Base-by-base conservation (phyloP, 2,888 invertebrate genomes). In the Cacoxenus indagator region DNA sequence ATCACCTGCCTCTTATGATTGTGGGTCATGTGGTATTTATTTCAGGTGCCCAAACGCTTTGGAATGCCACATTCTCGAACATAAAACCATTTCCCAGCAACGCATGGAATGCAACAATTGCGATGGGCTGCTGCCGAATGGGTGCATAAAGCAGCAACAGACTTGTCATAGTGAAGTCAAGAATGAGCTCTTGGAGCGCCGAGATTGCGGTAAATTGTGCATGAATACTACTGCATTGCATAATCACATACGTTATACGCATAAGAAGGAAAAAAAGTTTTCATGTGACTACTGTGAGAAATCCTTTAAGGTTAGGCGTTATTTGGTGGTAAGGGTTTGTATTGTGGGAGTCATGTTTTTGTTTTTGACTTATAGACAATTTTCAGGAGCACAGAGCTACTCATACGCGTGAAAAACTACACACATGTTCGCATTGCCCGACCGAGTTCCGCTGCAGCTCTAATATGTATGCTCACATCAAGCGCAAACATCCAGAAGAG, bases 391-490 rank as follows among this genome's bases (percentile, higher is more conserved):
- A 85, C 73, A 81, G 84, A 76, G 86, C 85, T 57, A 85, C 78
- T 22, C 85, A 85, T 64, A 86, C 85, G 4, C 85, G 85, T 57
- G 81, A 75, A 26, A 84, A 83, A 67, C 76, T 85, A 17, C 86
- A 85, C 68, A 81, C 81, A 67, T 85, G 85, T 76, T 78, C 84
- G 45, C 85, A 86, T 62, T 85, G 85, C 55, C 76, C 84, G 67
- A 86, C 85, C 29, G 85, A 85, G 64, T 85, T 83, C 43, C 83
- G 85, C 22, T 85, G 86, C 19, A 85, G 80, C 57, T 84, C 85
- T n/a, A 85, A 85, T 71, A 85, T 86, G 85, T 85, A 85, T 70
- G 85, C 83, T 59, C 86, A 85, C 64, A 82, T 86, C 26, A 85
- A 85, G 69, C 84, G 85, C 45, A 79, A 82, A 67, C 85, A 85